Percentiles rank a stretch among this genome's conserved stretches.
phyloP scores from a whole-genome alignment of 2,797 vertebrate genomes.

The Lepidocolaptes lacrymiger region DNA sequence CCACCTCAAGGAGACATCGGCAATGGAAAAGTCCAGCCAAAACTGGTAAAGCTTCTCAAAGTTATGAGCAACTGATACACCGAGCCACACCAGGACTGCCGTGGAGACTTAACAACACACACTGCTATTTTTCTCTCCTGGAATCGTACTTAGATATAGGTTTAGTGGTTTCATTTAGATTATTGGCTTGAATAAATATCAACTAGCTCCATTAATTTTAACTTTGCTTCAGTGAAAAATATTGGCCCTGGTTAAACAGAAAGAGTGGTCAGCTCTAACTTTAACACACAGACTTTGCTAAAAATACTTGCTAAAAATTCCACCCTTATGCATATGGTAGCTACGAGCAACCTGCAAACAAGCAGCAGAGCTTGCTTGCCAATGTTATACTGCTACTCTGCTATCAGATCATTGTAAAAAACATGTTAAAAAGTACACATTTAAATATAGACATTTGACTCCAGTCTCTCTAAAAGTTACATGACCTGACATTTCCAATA shows the following conservation, averaged over 20 bases:
- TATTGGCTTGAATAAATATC: neutral
- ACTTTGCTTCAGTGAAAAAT: neutral
- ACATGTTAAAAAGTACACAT: neutral
- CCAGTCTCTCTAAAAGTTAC: neutral
- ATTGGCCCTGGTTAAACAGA: neutral
- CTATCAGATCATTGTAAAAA: neutral
- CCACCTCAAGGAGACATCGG: neutral
- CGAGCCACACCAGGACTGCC: neutral
- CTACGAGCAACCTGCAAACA: neutral
- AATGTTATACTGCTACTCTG: neutral
- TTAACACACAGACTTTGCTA: neutral
- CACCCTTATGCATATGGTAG: neutral
- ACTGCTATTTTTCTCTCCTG: neutral
- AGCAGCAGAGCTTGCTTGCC: neutral
- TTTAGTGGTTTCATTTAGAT: neutral
- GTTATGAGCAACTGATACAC: neutral
- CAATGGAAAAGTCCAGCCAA: neutral
- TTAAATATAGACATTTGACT: neutral
- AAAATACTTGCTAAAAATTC: neutral
- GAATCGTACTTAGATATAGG: neutral
- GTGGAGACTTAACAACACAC: neutral
- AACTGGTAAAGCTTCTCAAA: neutral
- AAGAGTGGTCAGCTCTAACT: neutral
- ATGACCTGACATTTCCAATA: neutral
- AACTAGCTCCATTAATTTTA: neutral